Base-by-base conservation (phyloP, 2,113 vertebrate species). In the Pachypanchax playfairii region DNA sequence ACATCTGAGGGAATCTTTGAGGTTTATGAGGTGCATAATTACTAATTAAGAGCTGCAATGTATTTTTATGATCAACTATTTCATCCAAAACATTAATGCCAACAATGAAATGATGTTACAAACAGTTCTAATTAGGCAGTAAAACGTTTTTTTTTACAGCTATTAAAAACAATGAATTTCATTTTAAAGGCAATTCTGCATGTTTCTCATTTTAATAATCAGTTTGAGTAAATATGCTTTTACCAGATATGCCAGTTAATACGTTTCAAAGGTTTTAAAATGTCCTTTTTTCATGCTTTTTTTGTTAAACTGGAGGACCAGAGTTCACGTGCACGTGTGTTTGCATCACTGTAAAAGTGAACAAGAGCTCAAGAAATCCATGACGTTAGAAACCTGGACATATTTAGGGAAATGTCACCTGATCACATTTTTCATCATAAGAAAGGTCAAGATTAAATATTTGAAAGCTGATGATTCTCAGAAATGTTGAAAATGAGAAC, bases 31-130 rank as follows among this genome's bases (percentile, higher is more conserved):
- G 54, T 11, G 14, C 3, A 15, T 25, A 10, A 35, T 43, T 31
- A 31, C 3, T 35, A 18, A 8, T 42, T 18, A 42, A 42, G 43
- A 18, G 24, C 35, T 21, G 42, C 18, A 22, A 42, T 36, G 18
- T 52, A 11, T 26, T 60, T 55, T 56, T 11, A 26, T 52, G 2
- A 46, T 50, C 3, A 56, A n/a, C 10, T 48, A 35, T 46, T 42
- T 28, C 17, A 58, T 33, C 25, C 2, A 48, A 12, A 21, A 42
- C 38, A 33, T 11, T 14, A 51, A 56, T 55, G 8, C 13, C 13
- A 52, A 65, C 13, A 38, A 31, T 49, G n/a, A 21, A 29, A 41
- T 61, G 26, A 63, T 52, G 31, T 21, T 38, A 15, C 39, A 65
- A 53, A 42, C 8, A 62, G 26, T 17, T 21, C 31, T 36, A 28